These are phyloP conservation scores for Bungarus multicinctus DNA, from an alignment of 2,113 vertebrate species.

Conservation along the genomic window DNA sequence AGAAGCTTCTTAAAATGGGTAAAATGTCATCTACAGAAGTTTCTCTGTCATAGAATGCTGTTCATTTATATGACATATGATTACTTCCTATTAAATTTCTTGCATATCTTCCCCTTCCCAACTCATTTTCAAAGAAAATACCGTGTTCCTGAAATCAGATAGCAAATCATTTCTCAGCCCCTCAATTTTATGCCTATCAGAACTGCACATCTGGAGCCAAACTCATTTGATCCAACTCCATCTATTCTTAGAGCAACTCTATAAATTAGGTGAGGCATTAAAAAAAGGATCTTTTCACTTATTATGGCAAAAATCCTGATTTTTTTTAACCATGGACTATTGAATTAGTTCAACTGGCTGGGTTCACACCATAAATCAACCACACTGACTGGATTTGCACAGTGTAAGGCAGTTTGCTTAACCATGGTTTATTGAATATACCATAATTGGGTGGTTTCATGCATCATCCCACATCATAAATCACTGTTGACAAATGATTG, in stretches of 20 bases:
- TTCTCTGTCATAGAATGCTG: constrained; percentile 55
- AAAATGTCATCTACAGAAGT: constrained; percentile 57
- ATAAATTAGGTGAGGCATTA: background rate
- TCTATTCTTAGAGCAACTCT: background rate
- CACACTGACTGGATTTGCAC: background rate
- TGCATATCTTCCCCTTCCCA: background rate
- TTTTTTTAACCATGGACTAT: background rate
- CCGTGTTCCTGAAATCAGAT: background rate
- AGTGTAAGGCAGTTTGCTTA: background rate
- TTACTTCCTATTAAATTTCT: constrained; percentile 10
- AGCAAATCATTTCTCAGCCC: background rate
- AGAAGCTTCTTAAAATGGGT: constrained; percentile 58
- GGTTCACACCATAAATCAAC: background rate
- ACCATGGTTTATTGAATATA: background rate
- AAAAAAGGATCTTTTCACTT: background rate
- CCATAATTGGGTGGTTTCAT: background rate
- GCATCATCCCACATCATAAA: background rate
- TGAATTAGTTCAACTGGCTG: background rate
- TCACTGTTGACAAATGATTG: background rate
- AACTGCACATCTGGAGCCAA: background rate
- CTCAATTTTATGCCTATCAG: background rate
- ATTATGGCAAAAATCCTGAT: background rate
- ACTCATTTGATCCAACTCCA: background rate
- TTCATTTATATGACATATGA: constrained; percentile 22
- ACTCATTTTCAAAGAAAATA: background rate